Evolutionary conservation across 2,888 invertebrate species (phyloP).

Genomic region (Pyrrhosoma nymphula): DNA sequence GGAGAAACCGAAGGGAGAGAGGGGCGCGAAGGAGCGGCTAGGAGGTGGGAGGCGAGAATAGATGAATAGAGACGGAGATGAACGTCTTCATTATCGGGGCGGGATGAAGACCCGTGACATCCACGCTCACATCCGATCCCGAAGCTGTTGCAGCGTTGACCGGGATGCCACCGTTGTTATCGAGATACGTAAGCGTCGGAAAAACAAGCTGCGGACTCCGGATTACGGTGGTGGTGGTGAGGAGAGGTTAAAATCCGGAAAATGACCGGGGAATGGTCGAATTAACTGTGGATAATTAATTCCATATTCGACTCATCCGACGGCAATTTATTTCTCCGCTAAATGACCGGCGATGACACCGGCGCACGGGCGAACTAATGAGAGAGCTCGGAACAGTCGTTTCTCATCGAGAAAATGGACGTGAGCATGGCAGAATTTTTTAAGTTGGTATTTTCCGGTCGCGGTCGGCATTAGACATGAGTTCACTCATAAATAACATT

Average conservation of each 20-base stretch:
- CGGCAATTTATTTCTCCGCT: background rate
- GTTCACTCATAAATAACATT: no score
- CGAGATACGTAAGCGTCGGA: no score
- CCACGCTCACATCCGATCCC: background rate
- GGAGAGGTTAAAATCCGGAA: background rate
- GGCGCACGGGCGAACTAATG: background rate
- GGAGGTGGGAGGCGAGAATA: background rate
- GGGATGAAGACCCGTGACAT: constrained; percentile 26
- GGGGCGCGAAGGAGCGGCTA: background rate
- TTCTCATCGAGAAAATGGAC: background rate
- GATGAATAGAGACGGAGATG: constrained; percentile 18
- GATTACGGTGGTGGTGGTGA: background rate
- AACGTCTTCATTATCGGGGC: constrained; percentile 35
- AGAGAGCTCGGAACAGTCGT: background rate
- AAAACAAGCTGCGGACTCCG: background rate
- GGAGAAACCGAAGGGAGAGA: background rate
- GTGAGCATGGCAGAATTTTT: no score
- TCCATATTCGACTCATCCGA: background rate
- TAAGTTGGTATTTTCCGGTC: no score
- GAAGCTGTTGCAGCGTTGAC: background rate
- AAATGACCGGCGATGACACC: background rate
- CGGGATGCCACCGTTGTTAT: background rate
- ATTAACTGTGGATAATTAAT: constrained; percentile 23
- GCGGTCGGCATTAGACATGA: no score
- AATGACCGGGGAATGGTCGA: background rate